A percentile compares a stretch with the other conserved stretches of the same genome.
Evolutionary conservation across 2,113 vertebrate species (phyloP).

Genomic region (Percina caprodes): DNA sequence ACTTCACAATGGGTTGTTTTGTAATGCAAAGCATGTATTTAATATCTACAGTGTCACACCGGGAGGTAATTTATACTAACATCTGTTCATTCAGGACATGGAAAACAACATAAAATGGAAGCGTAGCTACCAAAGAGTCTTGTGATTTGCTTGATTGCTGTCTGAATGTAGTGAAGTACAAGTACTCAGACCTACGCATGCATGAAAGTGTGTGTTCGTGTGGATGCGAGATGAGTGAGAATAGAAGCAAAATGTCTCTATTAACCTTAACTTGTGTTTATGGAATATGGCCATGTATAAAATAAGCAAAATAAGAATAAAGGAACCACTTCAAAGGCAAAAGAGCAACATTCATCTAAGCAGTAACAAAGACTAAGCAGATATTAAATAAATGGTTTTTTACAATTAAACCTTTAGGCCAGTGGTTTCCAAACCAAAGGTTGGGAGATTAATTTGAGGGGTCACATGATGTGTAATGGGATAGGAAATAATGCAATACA

Average conservation of each 20-base stretch:
- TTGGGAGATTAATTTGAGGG: not conserved
- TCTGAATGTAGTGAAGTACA: constrained; percentile 16
- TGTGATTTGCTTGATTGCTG: constrained; percentile 53
- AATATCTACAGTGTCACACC: constrained; percentile 93
- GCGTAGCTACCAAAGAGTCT: constrained; percentile 58
- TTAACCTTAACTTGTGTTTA: constrained; percentile 9
- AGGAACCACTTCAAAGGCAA: not conserved
- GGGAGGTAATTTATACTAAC: constrained; percentile 96
- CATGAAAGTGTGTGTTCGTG: constrained; percentile 32
- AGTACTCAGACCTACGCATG: constrained; percentile 13
- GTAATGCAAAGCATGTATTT: constrained; percentile 93
- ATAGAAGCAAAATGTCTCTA: constrained; percentile 28
- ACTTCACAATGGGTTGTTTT: constrained; percentile 84
- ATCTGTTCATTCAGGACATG: constrained; percentile 95
- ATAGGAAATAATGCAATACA: not conserved
- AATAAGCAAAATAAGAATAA: not conserved
- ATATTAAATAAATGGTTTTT: not conserved
- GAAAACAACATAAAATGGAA: constrained; percentile 91
- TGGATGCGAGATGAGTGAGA: constrained; percentile 17
- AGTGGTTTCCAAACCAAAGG: not conserved
- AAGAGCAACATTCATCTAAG: not conserved
- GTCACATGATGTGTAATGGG: not conserved
- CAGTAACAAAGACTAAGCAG: not conserved
- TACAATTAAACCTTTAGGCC: not conserved
- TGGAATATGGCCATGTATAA: not conserved